Conservation (phyloP, 2,888 invertebrate genomes). For the Philereme vetulata region DNA sequence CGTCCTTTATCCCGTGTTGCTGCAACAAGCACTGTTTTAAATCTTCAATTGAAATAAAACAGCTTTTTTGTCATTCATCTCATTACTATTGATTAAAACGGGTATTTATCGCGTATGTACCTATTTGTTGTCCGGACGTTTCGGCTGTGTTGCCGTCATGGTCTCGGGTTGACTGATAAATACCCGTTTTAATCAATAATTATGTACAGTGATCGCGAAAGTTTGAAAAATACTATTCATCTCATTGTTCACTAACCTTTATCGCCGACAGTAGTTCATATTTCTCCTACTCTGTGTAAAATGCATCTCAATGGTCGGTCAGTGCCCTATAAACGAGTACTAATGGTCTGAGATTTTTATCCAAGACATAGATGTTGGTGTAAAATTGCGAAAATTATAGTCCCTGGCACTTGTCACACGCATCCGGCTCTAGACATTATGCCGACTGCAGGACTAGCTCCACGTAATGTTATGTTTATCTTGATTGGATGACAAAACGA, state of each 20-base stretch:
- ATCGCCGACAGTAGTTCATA: neutral
- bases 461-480: constrained; percentile 7
- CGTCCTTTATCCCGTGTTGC: too few relatives aligned
- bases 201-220: too few relatives aligned
- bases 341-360: constrained; percentile 10
- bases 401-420: neutral
- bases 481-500: neutral
- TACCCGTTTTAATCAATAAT: too few relatives aligned
- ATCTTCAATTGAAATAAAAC: too few relatives aligned
- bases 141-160: too few relatives aligned
- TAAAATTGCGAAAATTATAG: constrained; percentile 12
- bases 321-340: constrained; percentile 11
- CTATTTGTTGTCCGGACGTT: too few relatives aligned
- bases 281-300: constrained; percentile 7
- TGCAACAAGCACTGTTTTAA: too few relatives aligned
- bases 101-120: too few relatives aligned
- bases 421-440: constrained; percentile 11
- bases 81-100: too few relatives aligned
- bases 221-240: too few relatives aligned
- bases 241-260: neutral
- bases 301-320: constrained; percentile 17
- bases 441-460: neutral
- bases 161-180: too few relatives aligned
- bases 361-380: constrained; percentile 9
- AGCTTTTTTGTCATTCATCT: too few relatives aligned